phyloP scores from a whole-genome alignment of 2,888 invertebrate species.

The Ceriagrion tenellum region DNA sequence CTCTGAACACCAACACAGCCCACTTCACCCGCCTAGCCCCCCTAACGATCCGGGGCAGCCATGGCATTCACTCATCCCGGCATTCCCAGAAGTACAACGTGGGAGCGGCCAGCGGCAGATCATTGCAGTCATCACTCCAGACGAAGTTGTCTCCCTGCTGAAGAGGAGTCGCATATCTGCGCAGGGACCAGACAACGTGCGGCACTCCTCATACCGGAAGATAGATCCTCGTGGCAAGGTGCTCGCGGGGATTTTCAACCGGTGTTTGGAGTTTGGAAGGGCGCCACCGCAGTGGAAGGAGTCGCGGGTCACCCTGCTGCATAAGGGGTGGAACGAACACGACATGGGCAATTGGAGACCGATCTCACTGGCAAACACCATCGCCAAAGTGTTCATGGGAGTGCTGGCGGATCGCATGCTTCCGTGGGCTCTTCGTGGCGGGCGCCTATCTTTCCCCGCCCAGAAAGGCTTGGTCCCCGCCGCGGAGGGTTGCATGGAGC shows the following conservation, averaged over 20 bases:
- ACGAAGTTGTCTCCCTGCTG: slow-evolving; percentile 65
- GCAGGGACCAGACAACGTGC: slow-evolving; percentile 73
- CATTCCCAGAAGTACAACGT: not conserved
- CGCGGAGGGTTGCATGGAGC: slow-evolving; percentile 75
- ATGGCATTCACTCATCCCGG: not conserved
- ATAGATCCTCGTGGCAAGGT: slow-evolving; percentile 70
- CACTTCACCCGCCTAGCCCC: not conserved
- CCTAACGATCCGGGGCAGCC: not conserved
- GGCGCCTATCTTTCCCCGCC: not conserved
- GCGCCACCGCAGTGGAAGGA: slow-evolving; percentile 69
- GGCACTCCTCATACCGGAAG: slow-evolving; percentile 70
- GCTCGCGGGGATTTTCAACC: not conserved
- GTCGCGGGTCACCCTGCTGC: slow-evolving; percentile 71
- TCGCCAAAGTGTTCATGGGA: slow-evolving; percentile 54
- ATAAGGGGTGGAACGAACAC: slow-evolving; percentile 71
- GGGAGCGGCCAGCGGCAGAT: not conserved
- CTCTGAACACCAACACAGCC: not conserved
- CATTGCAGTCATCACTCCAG: not conserved
- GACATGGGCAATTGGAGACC: slow-evolving; percentile 72
- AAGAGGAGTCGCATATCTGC: slow-evolving; percentile 70
- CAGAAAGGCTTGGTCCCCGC: slow-evolving; percentile 76
- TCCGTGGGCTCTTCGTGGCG: slow-evolving; percentile 69
- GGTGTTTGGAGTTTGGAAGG: not conserved
- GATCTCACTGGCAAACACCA: slow-evolving; percentile 71
- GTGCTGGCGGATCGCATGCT: slow-evolving; percentile 72